phyloP scores from a whole-genome alignment of 2,888 invertebrate species.

The Cryptocheilus praepositus region DNA sequence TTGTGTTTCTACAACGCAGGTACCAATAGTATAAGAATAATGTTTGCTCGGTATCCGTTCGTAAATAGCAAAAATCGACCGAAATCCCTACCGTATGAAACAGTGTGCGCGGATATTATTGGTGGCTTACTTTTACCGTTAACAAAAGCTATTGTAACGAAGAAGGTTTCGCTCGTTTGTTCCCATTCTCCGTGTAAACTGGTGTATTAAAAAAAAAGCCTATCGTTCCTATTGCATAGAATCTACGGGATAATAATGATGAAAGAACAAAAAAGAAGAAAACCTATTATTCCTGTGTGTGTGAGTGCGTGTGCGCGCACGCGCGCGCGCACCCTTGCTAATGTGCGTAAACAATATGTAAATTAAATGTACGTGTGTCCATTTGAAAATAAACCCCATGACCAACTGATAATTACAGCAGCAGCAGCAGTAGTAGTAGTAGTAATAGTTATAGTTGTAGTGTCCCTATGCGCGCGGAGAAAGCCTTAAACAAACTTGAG shows the following conservation, averaged over 20 bases:
- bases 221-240: slow-evolving; percentile 9
- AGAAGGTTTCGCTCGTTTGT: slow-evolving; percentile 27
- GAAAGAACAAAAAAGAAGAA: too few species aligned
- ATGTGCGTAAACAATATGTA: slow-evolving; percentile 54
- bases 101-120: slow-evolving; percentile 48
- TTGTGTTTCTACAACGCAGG: slow-evolving; percentile 42
- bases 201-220: background rate
- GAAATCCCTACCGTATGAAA: slow-evolving; percentile 40
- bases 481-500: slow-evolving; percentile 25
- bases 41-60: slow-evolving; percentile 52
- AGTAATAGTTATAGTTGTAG: background rate
- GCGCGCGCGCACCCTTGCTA: slow-evolving; percentile 50
- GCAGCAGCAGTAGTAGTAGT: slow-evolving; percentile 1
- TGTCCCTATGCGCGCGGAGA: background rate
- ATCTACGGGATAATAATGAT: slow-evolving; percentile 29
- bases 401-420: too few species aligned
- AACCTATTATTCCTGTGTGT: background rate
- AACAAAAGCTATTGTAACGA: slow-evolving; percentile 64
- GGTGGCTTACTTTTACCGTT: slow-evolving; percentile 59
- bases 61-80: slow-evolving; percentile 22
- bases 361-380: slow-evolving; percentile 16
- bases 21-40: slow-evolving; percentile 37
- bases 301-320: slow-evolving; percentile 12
- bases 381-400: too few species aligned
- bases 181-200: slow-evolving; percentile 5